Conservation (phyloP, 1,140 invertebrate species). For the Penaeus vannamei region DNA sequence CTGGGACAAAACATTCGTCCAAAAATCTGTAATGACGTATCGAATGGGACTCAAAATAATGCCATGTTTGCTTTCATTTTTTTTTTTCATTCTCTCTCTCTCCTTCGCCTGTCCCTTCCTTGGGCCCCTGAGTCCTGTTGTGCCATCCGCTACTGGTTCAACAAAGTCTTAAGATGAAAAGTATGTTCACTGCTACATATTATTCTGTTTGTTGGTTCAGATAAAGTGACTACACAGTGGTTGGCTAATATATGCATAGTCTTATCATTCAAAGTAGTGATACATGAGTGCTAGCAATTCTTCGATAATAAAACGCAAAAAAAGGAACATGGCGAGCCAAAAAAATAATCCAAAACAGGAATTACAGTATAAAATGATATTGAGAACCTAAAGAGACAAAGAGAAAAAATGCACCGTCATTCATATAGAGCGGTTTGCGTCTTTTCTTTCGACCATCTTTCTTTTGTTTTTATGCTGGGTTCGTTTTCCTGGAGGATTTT, state of each 20-base stretch:
- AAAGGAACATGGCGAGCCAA: conserved; percentile 42
- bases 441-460: no score
- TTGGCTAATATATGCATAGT: conserved; percentile 62
- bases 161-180: conserved; percentile 55
- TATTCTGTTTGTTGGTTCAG: not conserved
- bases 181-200: conserved; percentile 40
- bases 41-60: no score
- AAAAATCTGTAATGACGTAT: no score
- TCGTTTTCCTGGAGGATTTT: no score
- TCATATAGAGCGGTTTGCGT: no score
- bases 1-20: no score
- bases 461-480: no score
- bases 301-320: conserved; percentile 8
- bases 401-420: not conserved
- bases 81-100: not conserved
- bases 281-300: conserved; percentile 49
- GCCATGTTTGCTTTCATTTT: no score
- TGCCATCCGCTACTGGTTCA: conserved; percentile 38
- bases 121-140: not conserved
- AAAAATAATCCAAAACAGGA: conserved; percentile 20
- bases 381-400: not conserved
- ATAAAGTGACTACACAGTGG: conserved; percentile 58
- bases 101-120: not conserved
- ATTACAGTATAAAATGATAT: not conserved
- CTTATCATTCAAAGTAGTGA: conserved; percentile 47